Percentiles rank a stretch among this genome's conserved stretches.
Conservation (phyloP, 2,797 vertebrate genomes). For the Pseudotriccus pelzelni region DNA sequence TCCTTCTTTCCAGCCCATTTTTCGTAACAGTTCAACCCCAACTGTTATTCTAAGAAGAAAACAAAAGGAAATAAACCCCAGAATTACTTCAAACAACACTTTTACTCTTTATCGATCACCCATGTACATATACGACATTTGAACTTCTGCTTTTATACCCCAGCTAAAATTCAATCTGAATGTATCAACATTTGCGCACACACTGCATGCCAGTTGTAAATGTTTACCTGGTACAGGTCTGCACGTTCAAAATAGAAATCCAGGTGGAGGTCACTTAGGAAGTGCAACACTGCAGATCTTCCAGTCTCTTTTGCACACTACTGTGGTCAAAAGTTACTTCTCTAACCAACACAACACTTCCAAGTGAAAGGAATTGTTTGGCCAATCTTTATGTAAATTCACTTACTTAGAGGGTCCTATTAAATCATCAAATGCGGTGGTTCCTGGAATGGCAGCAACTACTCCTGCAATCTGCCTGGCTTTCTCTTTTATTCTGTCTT, state of each 20-base stretch:
- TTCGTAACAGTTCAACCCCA: conserved; percentile 88
- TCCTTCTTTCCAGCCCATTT: conserved; percentile 97
- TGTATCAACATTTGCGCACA: not conserved
- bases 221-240: not conserved
- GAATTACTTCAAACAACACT: not conserved
- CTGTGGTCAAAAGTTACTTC: not conserved
- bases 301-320: not conserved
- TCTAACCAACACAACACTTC: not conserved
- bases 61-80: not conserved
- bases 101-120: not conserved
- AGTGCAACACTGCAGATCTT: not conserved
- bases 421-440: conserved; percentile 87
- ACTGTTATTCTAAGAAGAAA: conserved; percentile 81
- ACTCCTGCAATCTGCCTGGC: conserved; percentile 83
- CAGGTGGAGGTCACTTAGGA: not conserved
- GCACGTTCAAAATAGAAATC: not conserved
- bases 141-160: not conserved
- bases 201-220: not conserved
- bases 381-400: not conserved
- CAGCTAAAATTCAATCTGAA: not conserved
- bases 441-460: conserved; percentile 87
- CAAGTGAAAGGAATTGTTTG: not conserved
- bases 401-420: conserved; percentile 87
- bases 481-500: conserved; percentile 83
- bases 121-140: not conserved